Evolutionary conservation across 2,888 invertebrate species (phyloP), one percentile per base, ranked within the genome.

Genomic region (Macropis europaea): DNA sequence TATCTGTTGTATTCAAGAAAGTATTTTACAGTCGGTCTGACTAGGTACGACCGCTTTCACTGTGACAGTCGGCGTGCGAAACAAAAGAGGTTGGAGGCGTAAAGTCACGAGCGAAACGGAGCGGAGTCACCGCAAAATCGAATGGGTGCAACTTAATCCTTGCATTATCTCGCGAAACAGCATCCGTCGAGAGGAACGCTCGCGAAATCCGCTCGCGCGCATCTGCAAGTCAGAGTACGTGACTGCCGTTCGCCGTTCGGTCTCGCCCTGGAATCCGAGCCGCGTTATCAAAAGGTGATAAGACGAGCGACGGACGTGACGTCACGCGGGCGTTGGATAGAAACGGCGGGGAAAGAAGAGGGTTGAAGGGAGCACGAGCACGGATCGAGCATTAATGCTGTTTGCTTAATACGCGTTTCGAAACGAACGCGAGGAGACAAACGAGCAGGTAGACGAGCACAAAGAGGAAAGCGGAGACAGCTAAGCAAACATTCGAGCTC

Each of bases 401-500:
- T 85, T 85, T 83, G 80, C 77, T 85, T 79, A 82, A 82, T 79
- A 66, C 62, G 61, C 66, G 56, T 50, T 72, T 52, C 71, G 63
- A 74, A 69, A 69, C 72, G 80, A 78, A 82, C 77, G 78, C 82
- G 75, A 78, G 76, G 79, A 82, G 82, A 84, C 84, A 79, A 79
- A 80, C 76, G 82, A 82, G 82, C 82, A 82, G 79, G 84, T 79
- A 81, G 77, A 73, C 72, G 62, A 59, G 76, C 72, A 82, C 81
- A 79, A 83, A 82, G 79, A 83, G 77, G 63, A 71, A 74, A 76
- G 57, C 70, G 66, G 77, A 84, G 84, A 82, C 84, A 80, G 81
- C 86, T 86, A 83, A 82, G 81, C 82, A 85, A 85, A 85, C 86
- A 86, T 84, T 81, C 77, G 73, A 76, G 77, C 80, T 82, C 82